Evolutionary conservation across 2,888 invertebrate species (phyloP).

Genomic region (Abrostola tripartita): DNA sequence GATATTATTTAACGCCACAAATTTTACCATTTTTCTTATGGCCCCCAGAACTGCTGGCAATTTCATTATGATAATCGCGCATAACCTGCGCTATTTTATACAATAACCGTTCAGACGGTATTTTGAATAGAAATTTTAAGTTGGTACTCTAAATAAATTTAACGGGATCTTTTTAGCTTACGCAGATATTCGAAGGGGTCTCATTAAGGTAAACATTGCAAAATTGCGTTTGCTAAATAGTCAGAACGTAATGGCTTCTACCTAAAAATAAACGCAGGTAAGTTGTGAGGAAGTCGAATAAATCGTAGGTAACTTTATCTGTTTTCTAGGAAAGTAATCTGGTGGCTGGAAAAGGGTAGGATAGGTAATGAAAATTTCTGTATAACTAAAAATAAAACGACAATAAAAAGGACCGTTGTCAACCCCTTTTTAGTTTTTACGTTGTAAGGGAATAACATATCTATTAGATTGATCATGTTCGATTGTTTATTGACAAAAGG

Average conservation of each 20-base stretch:
- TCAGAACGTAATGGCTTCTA: constrained; percentile 51
- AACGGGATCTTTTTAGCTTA: constrained; percentile 49
- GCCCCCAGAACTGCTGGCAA: constrained; percentile 76
- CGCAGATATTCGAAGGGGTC: constrained; percentile 37
- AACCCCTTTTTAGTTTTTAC: constrained; percentile 50
- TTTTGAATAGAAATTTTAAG: constrained; percentile 67
- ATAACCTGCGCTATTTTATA: constrained; percentile 73
- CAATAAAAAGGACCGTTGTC: constrained; percentile 57
- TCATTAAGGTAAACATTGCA: constrained; percentile 54
- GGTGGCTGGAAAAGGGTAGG: constrained; percentile 54
- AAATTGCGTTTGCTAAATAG: constrained; percentile 50
- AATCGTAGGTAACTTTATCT: constrained; percentile 27
- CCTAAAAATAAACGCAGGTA: constrained; percentile 11
- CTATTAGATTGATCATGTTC: no score
- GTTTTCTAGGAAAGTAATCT: constrained; percentile 40
- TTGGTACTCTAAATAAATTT: constrained; percentile 58
- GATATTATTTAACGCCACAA: constrained; percentile 87
- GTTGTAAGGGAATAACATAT: constrained; percentile 18
- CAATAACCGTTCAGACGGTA: constrained; percentile 63
- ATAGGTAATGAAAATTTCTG: constrained; percentile 47
- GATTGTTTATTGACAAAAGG: no score
- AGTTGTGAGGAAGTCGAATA: constrained; percentile 16
- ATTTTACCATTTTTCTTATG: constrained; percentile 84
- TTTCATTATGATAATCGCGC: constrained; percentile 87
- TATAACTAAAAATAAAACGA: constrained; percentile 51